Evolutionary conservation across 2,888 invertebrate genomes (phyloP), one percentile per base, ranked within the genome.

Genomic region (Drosophila macrospina): DNA sequence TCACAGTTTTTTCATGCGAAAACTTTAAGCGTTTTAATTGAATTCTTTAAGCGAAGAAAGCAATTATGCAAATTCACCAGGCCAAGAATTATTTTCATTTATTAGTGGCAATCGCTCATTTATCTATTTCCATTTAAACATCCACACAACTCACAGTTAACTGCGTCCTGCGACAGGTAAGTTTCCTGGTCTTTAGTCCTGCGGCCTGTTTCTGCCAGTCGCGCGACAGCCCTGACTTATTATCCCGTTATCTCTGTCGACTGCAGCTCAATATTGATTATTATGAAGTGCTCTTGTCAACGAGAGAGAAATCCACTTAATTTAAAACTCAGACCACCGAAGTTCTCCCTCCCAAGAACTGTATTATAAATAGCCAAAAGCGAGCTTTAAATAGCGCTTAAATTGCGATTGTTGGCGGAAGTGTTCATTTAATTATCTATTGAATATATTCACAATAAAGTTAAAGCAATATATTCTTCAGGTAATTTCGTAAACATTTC

Each of bases 1-100:
- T 37, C 7, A 7, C 11, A 5, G 16, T 11, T n/a, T 30, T 37
- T 11, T 5, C 44, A 68, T 80, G 79, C 36, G 36, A 62, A 63
- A 37, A 47, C 62, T 57, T 32, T 11, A 11, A 37, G 48, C 34
- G 56, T 61, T 64, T 68, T 86, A 86, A 88, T 82, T 63, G 78
- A 78, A 78, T 75, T 78, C 74, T 64, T 78, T 78, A 74, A 78
- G 28, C 63, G 36, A 8, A 42, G 57, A 37, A 65, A 65, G 69
- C 52, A 74, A 88, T 80, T 88, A 88, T 82, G 82, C 69, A 88
- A 86, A 88, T 88, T 74, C n/a, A 13, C 15, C 39, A 39, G 34
- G 54, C 54, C 42, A 32, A 32, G 24, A 56, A 74, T 47, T 59
- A 80, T 74, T 86, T 67, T 34, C 48, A 83, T 77, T 83, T 63